Evolutionary conservation across 1,140 invertebrate genomes (phyloP).

Genomic region (Papilio machaon): DNA sequence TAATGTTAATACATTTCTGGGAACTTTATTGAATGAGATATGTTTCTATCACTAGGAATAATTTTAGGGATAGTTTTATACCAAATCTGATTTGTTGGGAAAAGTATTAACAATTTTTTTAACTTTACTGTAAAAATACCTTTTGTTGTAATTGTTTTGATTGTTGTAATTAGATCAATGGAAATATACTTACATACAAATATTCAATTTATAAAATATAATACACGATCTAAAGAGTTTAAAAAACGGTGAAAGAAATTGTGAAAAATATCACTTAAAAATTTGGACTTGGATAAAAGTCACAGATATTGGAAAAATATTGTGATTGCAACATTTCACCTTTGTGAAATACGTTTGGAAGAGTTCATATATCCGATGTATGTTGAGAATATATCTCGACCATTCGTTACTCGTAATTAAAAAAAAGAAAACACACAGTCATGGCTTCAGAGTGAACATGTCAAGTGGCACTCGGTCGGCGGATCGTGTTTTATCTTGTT

Average conservation of each 20-base stretch:
- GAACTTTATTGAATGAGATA: neutral
- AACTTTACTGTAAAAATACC: neutral
- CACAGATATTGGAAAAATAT: neutral
- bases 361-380: conserved; percentile 23
- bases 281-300: neutral
- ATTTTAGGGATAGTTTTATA: neutral
- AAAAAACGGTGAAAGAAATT: neutral
- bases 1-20: neutral
- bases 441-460: conserved; percentile 46
- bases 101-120: neutral
- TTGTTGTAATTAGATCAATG: too few species aligned
- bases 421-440: conserved; percentile 35
- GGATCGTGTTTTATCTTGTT: conserved; percentile 74
- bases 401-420: conserved; percentile 39
- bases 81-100: neutral
- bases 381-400: conserved; percentile 24
- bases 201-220: too few species aligned
- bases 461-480: conserved; percentile 59
- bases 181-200: too few species aligned
- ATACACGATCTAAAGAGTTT: too few species aligned
- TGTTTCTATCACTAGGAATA: neutral
- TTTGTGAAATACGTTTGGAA: conserved; percentile 14
- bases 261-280: neutral
- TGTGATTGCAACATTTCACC: neutral
- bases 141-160: too few species aligned